phyloP scores from a whole-genome alignment of 2,888 invertebrate species.

The Nasonovia ribisnigri region DNA sequence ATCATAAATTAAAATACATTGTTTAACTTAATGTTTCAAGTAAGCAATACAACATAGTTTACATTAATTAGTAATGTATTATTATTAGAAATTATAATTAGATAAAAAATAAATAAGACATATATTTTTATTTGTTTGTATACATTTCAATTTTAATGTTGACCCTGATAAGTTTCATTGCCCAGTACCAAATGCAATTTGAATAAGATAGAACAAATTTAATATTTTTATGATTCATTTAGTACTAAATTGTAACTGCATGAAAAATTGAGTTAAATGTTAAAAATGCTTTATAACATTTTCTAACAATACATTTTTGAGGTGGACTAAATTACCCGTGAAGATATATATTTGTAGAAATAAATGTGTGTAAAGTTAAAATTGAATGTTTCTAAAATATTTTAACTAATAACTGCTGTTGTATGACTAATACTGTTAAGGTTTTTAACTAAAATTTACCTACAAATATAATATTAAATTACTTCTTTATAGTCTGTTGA shows the following conservation, averaged over 20 bases:
- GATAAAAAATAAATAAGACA: not conserved
- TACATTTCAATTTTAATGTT: not conserved
- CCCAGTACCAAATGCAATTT: not conserved
- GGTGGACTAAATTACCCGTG: no score
- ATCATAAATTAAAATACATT: not conserved
- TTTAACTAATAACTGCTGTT: not conserved
- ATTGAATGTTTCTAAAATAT: not conserved
- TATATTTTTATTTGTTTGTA: not conserved
- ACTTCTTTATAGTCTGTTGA: no score
- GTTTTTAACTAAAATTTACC: not conserved
- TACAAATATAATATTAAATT: not conserved
- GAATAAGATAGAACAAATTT: not conserved
- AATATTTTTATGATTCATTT: not conserved
- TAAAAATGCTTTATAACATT: not conserved
- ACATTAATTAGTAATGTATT: constrained; percentile 11
- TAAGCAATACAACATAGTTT: not conserved
- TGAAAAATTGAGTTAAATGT: not conserved
- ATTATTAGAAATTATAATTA: constrained; percentile 2
- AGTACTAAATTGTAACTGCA: not conserved
- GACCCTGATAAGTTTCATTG: not conserved
- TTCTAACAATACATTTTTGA: not conserved
- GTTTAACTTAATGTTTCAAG: not conserved
- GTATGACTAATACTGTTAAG: not conserved
- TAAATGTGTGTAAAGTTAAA: not conserved
- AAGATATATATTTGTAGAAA: not conserved